These are phyloP conservation scores for Hypercompe scribonia DNA, from an alignment of 2,888 invertebrate genomes.

Conservation along the genomic window DNA sequence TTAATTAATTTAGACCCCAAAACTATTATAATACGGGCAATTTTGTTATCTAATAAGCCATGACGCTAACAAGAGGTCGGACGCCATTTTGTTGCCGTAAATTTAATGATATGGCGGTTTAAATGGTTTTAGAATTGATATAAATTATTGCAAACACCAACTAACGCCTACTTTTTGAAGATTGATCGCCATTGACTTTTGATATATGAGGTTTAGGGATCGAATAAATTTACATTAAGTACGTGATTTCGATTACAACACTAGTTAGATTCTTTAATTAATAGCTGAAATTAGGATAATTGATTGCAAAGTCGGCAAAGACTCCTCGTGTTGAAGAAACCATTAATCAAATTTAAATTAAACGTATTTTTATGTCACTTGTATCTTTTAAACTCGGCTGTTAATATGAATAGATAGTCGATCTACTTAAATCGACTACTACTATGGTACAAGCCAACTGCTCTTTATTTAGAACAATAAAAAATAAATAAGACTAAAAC, in stretches of 20 bases:
- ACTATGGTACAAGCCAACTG: background rate
- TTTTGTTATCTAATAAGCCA: slow-evolving; percentile 84
- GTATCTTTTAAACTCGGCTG: slow-evolving; percentile 24
- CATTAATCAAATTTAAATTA: slow-evolving; percentile 16
- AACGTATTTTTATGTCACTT: slow-evolving; percentile 30
- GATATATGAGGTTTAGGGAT: slow-evolving; percentile 40
- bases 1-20: slow-evolving; percentile 84
- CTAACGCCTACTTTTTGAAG: slow-evolving; percentile 55
- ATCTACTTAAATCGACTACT: slow-evolving; percentile 32
- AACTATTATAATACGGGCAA: slow-evolving; percentile 85
- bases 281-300: slow-evolving; percentile 37
- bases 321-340: slow-evolving; percentile 19
- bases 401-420: too few species aligned
- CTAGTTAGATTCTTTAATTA: slow-evolving; percentile 33
- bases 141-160: slow-evolving; percentile 66
- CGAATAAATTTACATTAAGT: slow-evolving; percentile 44
- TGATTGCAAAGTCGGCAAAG: slow-evolving; percentile 27
- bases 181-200: slow-evolving; percentile 49
- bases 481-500: background rate
- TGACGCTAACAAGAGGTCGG: slow-evolving; percentile 77
- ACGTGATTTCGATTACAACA: slow-evolving; percentile 38
- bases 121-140: slow-evolving; percentile 68
- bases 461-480: background rate
- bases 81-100: slow-evolving; percentile 75
- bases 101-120: slow-evolving; percentile 63